These are phyloP conservation scores for Megaustenia siamemsis DNA, from an alignment of 2,888 invertebrate species.

Conservation along the genomic window DNA sequence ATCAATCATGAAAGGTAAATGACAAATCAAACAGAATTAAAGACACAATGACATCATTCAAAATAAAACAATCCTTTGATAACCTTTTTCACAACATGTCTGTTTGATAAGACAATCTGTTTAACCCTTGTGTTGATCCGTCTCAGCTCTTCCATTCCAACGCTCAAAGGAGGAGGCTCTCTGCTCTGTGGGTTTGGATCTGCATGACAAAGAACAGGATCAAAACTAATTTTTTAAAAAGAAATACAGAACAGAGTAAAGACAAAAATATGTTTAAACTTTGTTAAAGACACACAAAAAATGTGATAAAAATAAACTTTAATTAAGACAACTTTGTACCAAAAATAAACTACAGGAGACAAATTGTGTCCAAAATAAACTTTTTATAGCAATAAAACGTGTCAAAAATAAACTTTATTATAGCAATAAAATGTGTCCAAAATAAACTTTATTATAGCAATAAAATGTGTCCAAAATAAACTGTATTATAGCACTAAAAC, in stretches of 20 bases:
- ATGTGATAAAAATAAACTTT: not conserved
- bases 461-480: too few species aligned
- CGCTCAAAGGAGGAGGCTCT: slow-evolving; percentile 23
- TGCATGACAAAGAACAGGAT: not conserved
- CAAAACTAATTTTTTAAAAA: not conserved
- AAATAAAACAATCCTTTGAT: slow-evolving; percentile 22
- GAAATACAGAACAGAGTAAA: not conserved
- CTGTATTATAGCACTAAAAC: too few species aligned
- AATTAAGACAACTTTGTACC: not conserved
- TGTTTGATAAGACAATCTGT: not conserved
- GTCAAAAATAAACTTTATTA: too few species aligned
- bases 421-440: too few species aligned
- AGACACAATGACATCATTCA: not conserved
- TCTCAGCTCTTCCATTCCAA: not conserved
- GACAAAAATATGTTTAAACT: not conserved
- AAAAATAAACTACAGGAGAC: not conserved
- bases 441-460: too few species aligned
- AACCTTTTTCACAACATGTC: not conserved
- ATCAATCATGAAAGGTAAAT: not conserved
- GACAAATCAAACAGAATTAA: too few species aligned
- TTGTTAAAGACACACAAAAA: not conserved
- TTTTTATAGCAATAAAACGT: too few species aligned
- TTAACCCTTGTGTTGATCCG: not conserved
- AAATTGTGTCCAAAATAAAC: not conserved
- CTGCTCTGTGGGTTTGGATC: slow-evolving; percentile 40